Percentiles rank a stretch among this genome's conserved stretches.
phyloP scores from a whole-genome alignment of 2,797 vertebrate species.

The Perodicticus potto region DNA sequence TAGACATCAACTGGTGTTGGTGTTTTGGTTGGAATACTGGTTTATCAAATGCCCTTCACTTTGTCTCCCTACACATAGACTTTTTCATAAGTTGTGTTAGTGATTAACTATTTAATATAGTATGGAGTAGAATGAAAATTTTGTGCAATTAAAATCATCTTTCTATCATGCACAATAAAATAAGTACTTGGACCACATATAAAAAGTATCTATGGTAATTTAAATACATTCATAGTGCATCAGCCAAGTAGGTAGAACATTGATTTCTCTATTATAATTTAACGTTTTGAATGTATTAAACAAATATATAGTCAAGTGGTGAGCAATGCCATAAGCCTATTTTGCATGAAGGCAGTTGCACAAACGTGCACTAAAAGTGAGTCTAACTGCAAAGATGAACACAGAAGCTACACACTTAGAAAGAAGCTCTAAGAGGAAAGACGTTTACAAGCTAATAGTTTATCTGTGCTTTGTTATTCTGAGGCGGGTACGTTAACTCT shows the following conservation, averaged over 20 bases:
- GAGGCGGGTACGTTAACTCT: conserved; percentile 43
- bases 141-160: conserved; percentile 23
- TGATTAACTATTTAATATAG: neutral
- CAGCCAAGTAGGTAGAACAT: neutral
- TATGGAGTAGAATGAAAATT: neutral
- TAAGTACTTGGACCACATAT: neutral
- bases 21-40: conserved; percentile 34
- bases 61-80: neutral
- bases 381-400: neutral
- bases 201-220: neutral
- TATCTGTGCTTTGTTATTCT: conserved; percentile 31
- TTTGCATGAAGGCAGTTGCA: conserved; percentile 22
- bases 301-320: neutral
- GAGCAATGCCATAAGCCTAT: neutral
- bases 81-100: neutral
- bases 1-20: neutral
- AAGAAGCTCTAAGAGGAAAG: conserved; percentile 51
- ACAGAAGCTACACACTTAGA: conserved; percentile 39
- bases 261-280: neutral
- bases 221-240: neutral
- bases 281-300: neutral
- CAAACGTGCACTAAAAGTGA: neutral
- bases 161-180: conserved; percentile 29
- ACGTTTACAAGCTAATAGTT: conserved; percentile 54
- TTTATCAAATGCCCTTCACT: conserved; percentile 12